Base-by-base conservation (phyloP, 2,113 vertebrate species). In the Loxodonta africana region DNA sequence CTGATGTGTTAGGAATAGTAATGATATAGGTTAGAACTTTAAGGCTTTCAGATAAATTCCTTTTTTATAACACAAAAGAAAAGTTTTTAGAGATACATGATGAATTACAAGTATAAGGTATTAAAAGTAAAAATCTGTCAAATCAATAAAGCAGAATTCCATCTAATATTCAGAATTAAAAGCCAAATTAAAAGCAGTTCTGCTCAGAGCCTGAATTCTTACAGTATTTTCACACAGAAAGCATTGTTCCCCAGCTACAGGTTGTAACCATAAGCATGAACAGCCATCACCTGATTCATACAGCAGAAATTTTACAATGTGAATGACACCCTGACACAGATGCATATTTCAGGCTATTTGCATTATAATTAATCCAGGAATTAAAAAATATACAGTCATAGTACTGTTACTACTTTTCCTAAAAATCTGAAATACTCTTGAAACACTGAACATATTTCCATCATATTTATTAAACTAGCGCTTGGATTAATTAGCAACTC, bases 1-100 rank as follows among this genome's bases (percentile, higher is more conserved):
- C 77, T 73, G 82, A 94, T 96, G 96, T 94, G 97, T 81, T 82
- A 93, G 48, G 97, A 98, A 98, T 98, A 97, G 74, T 62, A 97
- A 98, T 89, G 89, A 93, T 67, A 90, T 51, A 94, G 53, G 51
- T 84, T 85, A 96, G 57, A 95, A 95, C 69, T 80, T 30, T 92
- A 89, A 26, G 0, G 33, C n/a, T 97, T 96, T 93, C 83, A 90
- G 85, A 71, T 48, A 82, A 44, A 73, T 88, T 87, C 11, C 71
- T 83, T 12, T 77, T 63, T 88, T 80, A 37, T 6, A 95, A 71
- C 23, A 73, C 2, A 83, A 80, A 9, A 94, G 65, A 81, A 89
- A 81, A 12, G 8, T 57, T 82, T 93, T 95, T 86, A 88, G 9
- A 90, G n/a, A 62, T 83, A 11, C 37, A 90, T 74, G 44, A 92